Base-by-base conservation (phyloP, 2,113 vertebrate genomes). In the Haemorhous mexicanus region DNA sequence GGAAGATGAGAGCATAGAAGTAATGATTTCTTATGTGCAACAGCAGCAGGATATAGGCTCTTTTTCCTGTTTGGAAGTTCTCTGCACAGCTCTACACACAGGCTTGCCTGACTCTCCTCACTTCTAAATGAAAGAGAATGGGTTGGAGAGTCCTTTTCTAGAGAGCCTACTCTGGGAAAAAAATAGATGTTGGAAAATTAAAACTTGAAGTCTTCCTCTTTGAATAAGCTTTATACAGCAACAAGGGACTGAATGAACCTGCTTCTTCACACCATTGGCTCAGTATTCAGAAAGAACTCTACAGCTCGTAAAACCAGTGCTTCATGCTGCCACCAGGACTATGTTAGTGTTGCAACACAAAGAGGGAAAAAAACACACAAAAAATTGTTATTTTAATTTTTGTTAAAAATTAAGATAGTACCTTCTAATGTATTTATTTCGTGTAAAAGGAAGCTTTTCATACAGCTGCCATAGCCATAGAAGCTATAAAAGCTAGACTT, bases 1-100 rank as follows among this genome's bases (percentile, higher is more conserved):
- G 64, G 61, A 86, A 75, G 74, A 94, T 70, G 86, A 94, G 83
- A 49, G 39, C 44, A 84, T 1, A 88, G 61, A 27, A 72, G 47
- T 24, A 47, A 59, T 78, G 82, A 92, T 92, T 90, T 93, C 91
- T 91, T 83, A 64, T 18, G 55, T 85, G 90, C 64, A 82, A 46
- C 8, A 73, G 67, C 70, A 63, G 85, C 37, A 88, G 59, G 18
- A 67, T 70, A 22, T 3, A 61, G 37, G 33, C 23, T 70, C 50
- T 14, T 33, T 53, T 82, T 85, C 53, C 81, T 68, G 46, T 72
- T 66, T 50, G 47, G 56, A 75, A 70, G 46, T 53, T 88, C 41
- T 76, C 59, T 43, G 58, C 67, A 52, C 39, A 50, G n/a, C 32
- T 62, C 75, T 58, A 23, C 20, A 28, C 32, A 78, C 62, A 50